Evolutionary conservation across 2,113 vertebrate genomes (phyloP).

Genomic region (Lycaon pictus): DNA sequence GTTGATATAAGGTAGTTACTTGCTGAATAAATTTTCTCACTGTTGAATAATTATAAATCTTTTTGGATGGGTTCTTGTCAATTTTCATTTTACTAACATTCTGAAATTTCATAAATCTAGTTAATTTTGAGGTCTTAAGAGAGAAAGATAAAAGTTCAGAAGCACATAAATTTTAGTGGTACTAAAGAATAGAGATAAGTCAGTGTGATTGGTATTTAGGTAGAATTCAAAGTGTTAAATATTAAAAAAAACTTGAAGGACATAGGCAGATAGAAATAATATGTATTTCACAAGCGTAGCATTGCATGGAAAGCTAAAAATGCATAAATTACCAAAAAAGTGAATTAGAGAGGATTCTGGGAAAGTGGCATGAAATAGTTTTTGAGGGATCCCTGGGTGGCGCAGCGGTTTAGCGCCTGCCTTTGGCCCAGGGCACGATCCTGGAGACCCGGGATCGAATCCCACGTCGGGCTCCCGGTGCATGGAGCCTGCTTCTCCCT

Average conservation of each 20-base stretch:
- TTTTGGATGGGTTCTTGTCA: constrained; percentile 40
- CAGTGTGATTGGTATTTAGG: background rate
- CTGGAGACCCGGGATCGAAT: too few species aligned
- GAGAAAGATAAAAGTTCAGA: constrained; percentile 10
- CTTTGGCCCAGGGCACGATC: too few species aligned
- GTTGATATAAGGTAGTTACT: constrained; percentile 92
- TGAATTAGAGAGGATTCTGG: background rate
- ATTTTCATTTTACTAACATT: constrained; percentile 51
- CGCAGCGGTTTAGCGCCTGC: too few species aligned
- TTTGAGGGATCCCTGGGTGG: background rate
- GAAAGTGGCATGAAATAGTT: background rate
- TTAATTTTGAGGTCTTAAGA: constrained; percentile 20
- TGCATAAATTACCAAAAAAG: background rate
- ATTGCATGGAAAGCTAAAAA: background rate
- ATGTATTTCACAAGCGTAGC: background rate
- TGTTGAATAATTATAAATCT: constrained; percentile 61
- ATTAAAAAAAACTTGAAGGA: background rate
- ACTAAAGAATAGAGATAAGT: background rate
- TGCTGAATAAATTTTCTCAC: constrained; percentile 52
- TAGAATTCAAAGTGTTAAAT: constrained; percentile 6
- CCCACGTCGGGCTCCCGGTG: too few species aligned
- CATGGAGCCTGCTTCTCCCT: too few species aligned
- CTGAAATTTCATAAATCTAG: constrained; percentile 51
- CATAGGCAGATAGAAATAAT: constrained; percentile 29
- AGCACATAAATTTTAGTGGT: background rate